Conservation (phyloP, 2,888 invertebrate species). For the Beris chalybata region DNA sequence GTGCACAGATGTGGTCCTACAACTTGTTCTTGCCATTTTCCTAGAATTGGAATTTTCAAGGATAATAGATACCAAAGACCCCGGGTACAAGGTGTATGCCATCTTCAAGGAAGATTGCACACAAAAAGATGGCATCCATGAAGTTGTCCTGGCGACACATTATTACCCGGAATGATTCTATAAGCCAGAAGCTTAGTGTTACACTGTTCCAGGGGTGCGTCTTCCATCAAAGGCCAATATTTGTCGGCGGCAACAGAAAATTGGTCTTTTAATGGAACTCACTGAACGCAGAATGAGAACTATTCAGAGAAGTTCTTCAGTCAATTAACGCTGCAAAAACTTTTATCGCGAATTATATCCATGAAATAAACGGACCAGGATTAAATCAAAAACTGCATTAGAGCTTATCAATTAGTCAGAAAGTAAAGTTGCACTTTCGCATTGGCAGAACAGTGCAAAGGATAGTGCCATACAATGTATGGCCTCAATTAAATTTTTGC, state of each 20-base stretch:
- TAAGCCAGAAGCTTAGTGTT: conserved; percentile 1
- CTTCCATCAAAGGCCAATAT: no score
- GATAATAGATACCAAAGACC: background rate
- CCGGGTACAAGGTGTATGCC: no score
- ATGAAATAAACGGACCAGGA: background rate
- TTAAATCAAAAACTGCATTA: conserved; percentile 10
- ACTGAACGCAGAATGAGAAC: no score
- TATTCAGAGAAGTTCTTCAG: background rate
- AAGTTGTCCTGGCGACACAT: conserved; percentile 28
- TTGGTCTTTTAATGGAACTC: no score
- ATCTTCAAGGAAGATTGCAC: no score
- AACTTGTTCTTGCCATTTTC: no score
- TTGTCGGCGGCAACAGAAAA: no score
- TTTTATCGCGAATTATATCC: background rate
- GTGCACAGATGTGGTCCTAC: no score
- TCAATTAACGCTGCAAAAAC: conserved; percentile 7
- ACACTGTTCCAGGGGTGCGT: background rate
- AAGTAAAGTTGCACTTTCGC: background rate
- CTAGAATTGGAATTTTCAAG: background rate
- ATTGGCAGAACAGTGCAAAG: no score
- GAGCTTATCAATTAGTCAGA: conserved; percentile 7
- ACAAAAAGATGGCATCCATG: no score
- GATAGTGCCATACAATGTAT: no score
- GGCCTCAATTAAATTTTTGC: no score
- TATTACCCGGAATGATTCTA: conserved; percentile 25